Evolutionary conservation across 2,113 vertebrate genomes (phyloP), one percentile per base, ranked within the genome.

Genomic region (Plecturocebus donacophilus): DNA sequence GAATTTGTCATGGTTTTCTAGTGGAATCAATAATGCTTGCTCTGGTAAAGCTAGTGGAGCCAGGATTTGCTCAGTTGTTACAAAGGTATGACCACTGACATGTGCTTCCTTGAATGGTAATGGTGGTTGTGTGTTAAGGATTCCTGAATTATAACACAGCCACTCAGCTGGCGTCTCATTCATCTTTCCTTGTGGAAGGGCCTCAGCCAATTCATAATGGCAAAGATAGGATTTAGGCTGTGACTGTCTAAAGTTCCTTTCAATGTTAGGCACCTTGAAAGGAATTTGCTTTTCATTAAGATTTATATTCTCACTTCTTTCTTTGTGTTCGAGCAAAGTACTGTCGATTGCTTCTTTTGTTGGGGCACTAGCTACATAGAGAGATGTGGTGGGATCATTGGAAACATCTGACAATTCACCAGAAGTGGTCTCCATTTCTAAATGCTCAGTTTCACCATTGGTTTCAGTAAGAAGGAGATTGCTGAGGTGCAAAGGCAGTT

Each of bases 61-160:
- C 70, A 98, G 96, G 8, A 99, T 87, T 84, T 98, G 98, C 64
- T 99, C 99, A 0, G 98, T 92, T 1, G 98, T 97, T 2, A 99
- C 97, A 76, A 98, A 98, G 49, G 98, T 77, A 40, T 99, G 99
- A 1, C 96, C 97, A 88, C 97, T 98, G 3, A 98, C 66, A 0
- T 98, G 98, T 90, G 98, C 98, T 97, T 99, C 99, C 96, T 98
- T 99, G 97, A 98, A 98, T 0, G 97, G 98, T 68, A 97, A 73
- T 30, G 98, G 97, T 23, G 98, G 97, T 0, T 98, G 98, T 49
- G 97, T 97, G 32, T 97, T 97, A 9, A 98, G 98, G 19, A 98
- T 58, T 61, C 97, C 97, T 7, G 98, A 97, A 58, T 91, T 98
- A 61, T 98, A 98, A 83, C 98, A 98, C 64, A 99, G 97, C 98